Base-by-base conservation (phyloP, 2,888 invertebrate genomes). In the Drosophila testacea region DNA sequence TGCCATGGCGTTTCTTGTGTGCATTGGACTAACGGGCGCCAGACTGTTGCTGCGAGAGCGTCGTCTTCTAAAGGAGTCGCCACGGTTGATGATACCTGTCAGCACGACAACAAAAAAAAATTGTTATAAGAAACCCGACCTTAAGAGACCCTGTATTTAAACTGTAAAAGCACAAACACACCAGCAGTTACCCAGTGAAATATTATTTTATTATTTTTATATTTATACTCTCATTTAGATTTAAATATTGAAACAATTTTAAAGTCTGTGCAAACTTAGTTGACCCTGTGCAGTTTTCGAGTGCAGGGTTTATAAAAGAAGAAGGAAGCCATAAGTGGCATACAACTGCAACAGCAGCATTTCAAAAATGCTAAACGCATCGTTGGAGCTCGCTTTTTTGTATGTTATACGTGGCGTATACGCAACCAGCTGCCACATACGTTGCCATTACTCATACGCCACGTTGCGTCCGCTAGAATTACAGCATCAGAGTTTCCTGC, bases 51-150 rank as follows among this genome's bases (percentile, higher is more conserved):
- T 97, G 63, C 97, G 94, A 27, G 97, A 97, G 64, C 97, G 94
- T 36, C 97, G 95, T 52, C 97, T 95, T 42, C 98, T 94, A 93
- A 98, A 97, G 4, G 98, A 98, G 93, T 99, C 99, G 0, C 98
- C 98, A 67, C 98, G 94, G 93, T 98, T 98, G 54, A 99, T 96
- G 79, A 98, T 96, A 74, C 98, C 98, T 97, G 93, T 52, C 6
- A 13, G 11, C 22, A 1, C 9, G 27, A 27, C 10, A 27, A 10
- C 9, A 16, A 30, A 30, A 30, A 30, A 30, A 30, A 30, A 30
- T 1, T 0, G 9, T 6, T 7, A 32, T 3, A 6, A 32, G 1
- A 2, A 2, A 22, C 22, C 22, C 22, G 22, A 22, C 22, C 2
- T 22, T 22, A 22, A 22, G 3, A 22, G 22, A 22, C 22, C 22